These are phyloP conservation scores for Maconellicoccus hirsutus DNA, from an alignment of 1,140 invertebrate genomes.

Conservation along the genomic window DNA sequence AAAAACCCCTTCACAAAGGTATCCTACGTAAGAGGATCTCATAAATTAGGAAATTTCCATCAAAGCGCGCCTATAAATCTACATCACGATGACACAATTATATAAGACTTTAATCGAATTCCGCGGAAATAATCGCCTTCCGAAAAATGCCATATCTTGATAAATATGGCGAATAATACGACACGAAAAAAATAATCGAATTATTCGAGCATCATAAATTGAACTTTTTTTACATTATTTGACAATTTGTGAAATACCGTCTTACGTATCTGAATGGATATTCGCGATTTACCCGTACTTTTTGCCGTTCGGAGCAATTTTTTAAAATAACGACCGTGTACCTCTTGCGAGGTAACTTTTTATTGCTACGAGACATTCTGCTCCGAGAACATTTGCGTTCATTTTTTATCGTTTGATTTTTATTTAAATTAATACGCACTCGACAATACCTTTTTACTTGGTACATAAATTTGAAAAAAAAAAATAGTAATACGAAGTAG, in stretches of 20 bases:
- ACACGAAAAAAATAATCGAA: neutral
- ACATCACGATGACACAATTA: too few species aligned
- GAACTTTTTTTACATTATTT: neutral
- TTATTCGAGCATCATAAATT: neutral
- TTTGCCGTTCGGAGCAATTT: neutral
- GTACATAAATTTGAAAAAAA: too few species aligned
- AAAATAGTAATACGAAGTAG: too few species aligned
- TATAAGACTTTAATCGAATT: too few species aligned
- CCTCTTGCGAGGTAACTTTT: neutral
- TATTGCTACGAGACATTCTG: neutral
- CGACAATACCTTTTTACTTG: too few species aligned
- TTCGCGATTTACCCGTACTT: neutral
- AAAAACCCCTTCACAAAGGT: too few species aligned
- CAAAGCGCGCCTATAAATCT: too few species aligned
- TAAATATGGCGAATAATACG: neutral
- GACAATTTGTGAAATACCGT: neutral
- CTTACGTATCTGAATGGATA: neutral
- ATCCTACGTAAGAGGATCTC: too few species aligned
- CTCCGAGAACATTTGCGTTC: neutral
- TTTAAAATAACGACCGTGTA: slow-evolving; percentile 5
- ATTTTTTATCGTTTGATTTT: neutral
- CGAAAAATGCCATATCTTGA: neutral
- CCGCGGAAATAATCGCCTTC: neutral
- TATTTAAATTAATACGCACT: neutral
- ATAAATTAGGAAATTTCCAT: too few species aligned